phyloP scores from a whole-genome alignment of 2,888 invertebrate species.

The Apomyelois bistriatella region DNA sequence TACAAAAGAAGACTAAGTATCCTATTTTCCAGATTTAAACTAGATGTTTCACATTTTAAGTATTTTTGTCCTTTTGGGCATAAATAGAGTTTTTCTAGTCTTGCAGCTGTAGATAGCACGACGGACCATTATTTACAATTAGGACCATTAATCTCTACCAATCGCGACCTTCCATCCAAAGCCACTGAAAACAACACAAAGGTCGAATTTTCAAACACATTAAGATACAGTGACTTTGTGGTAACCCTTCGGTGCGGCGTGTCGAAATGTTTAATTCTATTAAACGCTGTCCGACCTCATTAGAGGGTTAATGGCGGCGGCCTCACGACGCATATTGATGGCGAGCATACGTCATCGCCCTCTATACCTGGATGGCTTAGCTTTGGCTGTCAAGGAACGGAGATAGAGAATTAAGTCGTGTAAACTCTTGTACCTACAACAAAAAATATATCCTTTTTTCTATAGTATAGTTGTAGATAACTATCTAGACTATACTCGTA shows the following conservation, averaged over 20 bases:
- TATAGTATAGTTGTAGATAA: no score
- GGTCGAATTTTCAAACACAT: constrained; percentile 11
- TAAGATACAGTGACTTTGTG: constrained; percentile 9
- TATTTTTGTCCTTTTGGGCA: no score
- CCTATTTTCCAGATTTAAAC: no score
- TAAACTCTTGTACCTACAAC: background rate
- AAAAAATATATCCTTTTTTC: no score
- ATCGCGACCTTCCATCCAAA: constrained; percentile 16
- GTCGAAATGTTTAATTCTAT: constrained; percentile 65
- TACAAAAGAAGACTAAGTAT: no score
- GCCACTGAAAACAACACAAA: constrained; percentile 16
- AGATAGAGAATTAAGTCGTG: background rate
- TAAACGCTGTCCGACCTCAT: constrained; percentile 65
- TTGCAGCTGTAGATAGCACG: no score
- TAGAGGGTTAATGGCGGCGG: constrained; percentile 61
- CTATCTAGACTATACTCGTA: no score
- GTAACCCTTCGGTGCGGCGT: constrained; percentile 24
- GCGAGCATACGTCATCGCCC: constrained; percentile 62
- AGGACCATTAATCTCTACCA: background rate
- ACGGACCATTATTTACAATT: background rate
- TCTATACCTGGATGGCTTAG: background rate
- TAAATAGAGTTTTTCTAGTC: no score
- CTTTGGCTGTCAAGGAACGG: background rate
- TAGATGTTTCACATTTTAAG: no score
- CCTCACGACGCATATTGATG: constrained; percentile 64